phyloP scores from a whole-genome alignment of 2,888 invertebrate genomes.

The Branchellion lobata region DNA sequence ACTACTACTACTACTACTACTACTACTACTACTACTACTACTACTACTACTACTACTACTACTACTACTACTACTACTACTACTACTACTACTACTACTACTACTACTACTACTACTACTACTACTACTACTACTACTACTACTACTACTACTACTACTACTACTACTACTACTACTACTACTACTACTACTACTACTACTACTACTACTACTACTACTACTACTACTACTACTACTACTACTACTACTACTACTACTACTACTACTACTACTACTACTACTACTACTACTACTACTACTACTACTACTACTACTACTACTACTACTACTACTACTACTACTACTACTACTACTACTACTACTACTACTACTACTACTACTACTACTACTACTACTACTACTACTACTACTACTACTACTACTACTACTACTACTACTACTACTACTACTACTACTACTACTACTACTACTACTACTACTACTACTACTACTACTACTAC shows the following conservation, averaged over 20 bases:
- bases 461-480: slow-evolving; percentile 25
- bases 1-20: slow-evolving; percentile 19
- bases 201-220: neutral
- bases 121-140: slow-evolving; percentile 1
- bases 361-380: slow-evolving; percentile 38
- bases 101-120: neutral
- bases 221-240: slow-evolving; percentile 23
- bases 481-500: slow-evolving; percentile 26
- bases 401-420: slow-evolving; percentile 32
- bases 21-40: slow-evolving; percentile 3
- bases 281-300: slow-evolving; percentile 27
- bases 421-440: slow-evolving; percentile 28
- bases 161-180: neutral
- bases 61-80: slow-evolving; percentile 20
- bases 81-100: slow-evolving; percentile 1
- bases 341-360: slow-evolving; percentile 31
- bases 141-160: slow-evolving; percentile 1
- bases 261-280: neutral
- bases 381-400: slow-evolving; percentile 17
- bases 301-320: slow-evolving; percentile 31
- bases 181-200: slow-evolving; percentile 2
- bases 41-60: slow-evolving; percentile 25
- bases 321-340: slow-evolving; percentile 28
- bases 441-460: slow-evolving; percentile 24
- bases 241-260: slow-evolving; percentile 9